Percentiles rank a stretch among this genome's conserved stretches.
These are phyloP conservation scores for Caenorhabditis sp. DNA, from an alignment of 2,888 invertebrate genomes.

Conservation along the genomic window DNA sequence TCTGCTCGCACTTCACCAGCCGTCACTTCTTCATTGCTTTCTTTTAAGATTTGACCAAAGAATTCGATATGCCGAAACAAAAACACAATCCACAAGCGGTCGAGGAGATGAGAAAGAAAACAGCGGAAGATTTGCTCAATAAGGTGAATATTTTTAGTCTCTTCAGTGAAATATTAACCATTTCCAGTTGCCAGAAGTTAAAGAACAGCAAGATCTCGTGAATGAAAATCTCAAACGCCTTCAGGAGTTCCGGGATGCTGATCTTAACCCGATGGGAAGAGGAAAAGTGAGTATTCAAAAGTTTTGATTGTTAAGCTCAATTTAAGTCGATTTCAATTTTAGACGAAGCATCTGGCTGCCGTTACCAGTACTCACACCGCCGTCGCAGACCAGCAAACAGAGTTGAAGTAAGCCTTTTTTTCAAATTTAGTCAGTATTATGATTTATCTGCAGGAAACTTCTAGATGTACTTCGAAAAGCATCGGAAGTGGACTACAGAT, in stretches of 20 bases:
- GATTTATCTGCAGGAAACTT: constrained; percentile 44
- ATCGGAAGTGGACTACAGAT: constrained; percentile 59
- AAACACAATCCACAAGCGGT: constrained; percentile 26
- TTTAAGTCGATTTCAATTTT: too few species aligned
- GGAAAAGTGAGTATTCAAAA: constrained; percentile 34
- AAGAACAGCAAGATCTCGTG: constrained; percentile 69
- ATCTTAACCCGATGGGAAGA: constrained; percentile 45
- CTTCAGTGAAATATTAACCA: neutral
- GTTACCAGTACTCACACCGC: constrained; percentile 30
- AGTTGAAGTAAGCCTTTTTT: constrained; percentile 49
- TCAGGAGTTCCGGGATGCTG: constrained; percentile 61
- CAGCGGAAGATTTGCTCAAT: constrained; percentile 39
- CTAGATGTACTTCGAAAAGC: constrained; percentile 63
- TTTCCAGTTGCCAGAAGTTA: constrained; percentile 41
- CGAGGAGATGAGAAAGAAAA: constrained; percentile 40
- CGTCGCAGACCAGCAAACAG: constrained; percentile 47
- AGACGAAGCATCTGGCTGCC: constrained; percentile 47
- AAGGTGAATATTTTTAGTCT: constrained; percentile 35
- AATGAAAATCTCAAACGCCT: constrained; percentile 71
- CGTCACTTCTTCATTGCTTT: constrained; percentile 14
- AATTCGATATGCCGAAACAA: constrained; percentile 53
- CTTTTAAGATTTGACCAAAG: neutral
- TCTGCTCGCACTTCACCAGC: constrained; percentile 27
- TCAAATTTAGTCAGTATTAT: constrained; percentile 5
- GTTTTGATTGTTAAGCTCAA: too few species aligned